These are phyloP conservation scores for Holcopasites calliopsidis DNA, from an alignment of 1,140 invertebrate species.

Conservation along the genomic window DNA sequence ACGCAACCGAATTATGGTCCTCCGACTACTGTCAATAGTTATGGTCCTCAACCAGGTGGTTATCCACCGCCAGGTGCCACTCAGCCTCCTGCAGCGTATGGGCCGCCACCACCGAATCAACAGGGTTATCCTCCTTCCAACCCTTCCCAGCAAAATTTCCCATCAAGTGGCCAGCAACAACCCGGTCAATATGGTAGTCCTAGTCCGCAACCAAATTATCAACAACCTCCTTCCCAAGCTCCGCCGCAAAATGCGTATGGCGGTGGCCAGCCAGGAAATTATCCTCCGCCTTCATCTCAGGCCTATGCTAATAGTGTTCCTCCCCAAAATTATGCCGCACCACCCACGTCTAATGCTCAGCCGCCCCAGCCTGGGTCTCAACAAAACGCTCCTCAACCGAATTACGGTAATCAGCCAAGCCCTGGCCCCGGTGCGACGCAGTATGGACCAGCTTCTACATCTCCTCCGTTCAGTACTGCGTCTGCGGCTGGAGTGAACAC, in stretches of 20 bases:
- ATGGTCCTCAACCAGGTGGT: slow-evolving; percentile 74
- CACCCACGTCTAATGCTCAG: slow-evolving; percentile 71
- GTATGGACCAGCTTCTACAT: slow-evolving; percentile 74
- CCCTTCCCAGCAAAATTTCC: slow-evolving; percentile 74
- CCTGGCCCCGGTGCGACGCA: slow-evolving; percentile 72
- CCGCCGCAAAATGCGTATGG: slow-evolving; percentile 76
- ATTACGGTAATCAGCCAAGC: slow-evolving; percentile 75
- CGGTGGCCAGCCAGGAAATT: slow-evolving; percentile 72
- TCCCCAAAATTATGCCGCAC: slow-evolving; percentile 75
- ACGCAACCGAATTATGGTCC: slow-evolving; percentile 76
- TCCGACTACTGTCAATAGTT: slow-evolving; percentile 75
- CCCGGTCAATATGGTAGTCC: slow-evolving; percentile 76
- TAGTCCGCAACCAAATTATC: slow-evolving; percentile 76
- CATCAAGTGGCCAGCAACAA: slow-evolving; percentile 70
- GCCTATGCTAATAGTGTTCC: slow-evolving; percentile 76
- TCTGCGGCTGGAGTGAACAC: slow-evolving; percentile 73
- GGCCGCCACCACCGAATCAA: slow-evolving; percentile 76
- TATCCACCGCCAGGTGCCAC: slow-evolving; percentile 72
- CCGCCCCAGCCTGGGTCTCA: slow-evolving; percentile 72
- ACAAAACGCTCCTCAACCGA: slow-evolving; percentile 70
- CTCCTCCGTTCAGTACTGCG: slow-evolving; percentile 73
- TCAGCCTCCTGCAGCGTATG: slow-evolving; percentile 75
- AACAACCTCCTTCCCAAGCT: slow-evolving; percentile 75
- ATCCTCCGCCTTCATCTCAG: slow-evolving; percentile 76
- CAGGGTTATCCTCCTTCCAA: slow-evolving; percentile 76